Evolutionary conservation across 1,140 invertebrate genomes (phyloP).

Genomic region (Manduca sexta): DNA sequence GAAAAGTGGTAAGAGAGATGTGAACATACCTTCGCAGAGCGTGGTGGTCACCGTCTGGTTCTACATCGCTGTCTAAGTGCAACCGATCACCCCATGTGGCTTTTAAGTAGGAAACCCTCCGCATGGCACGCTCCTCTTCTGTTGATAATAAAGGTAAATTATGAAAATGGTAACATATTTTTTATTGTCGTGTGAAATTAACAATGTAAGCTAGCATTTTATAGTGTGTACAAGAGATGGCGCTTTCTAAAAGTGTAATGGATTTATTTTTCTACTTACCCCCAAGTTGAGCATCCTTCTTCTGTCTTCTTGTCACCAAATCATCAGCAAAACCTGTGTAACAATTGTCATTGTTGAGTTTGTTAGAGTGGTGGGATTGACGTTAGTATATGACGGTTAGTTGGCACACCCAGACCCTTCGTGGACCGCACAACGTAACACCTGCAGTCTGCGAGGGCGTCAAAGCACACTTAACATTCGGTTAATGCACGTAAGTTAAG

Average conservation of each 20-base stretch:
- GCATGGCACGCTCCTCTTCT: slow-evolving; percentile 88
- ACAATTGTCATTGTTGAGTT: background rate
- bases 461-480: slow-evolving; percentile 57
- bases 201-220: too few relatives aligned
- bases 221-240: too few relatives aligned
- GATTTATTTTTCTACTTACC: slow-evolving; percentile 34
- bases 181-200: too few relatives aligned
- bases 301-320: slow-evolving; percentile 75
- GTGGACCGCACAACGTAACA: background rate
- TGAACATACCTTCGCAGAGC: slow-evolving; percentile 74
- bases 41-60: slow-evolving; percentile 78
- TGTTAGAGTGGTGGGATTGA: slow-evolving; percentile 39
- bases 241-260: too few relatives aligned
- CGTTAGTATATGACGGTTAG: slow-evolving; percentile 50
- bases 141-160: slow-evolving; percentile 25
- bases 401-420: slow-evolving; percentile 44
- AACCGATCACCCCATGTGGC: slow-evolving; percentile 85
- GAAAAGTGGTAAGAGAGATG: background rate
- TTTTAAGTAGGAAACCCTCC: slow-evolving; percentile 92
- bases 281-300: slow-evolving; percentile 73
- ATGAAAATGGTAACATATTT: too few relatives aligned
- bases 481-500: slow-evolving; percentile 41
- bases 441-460: slow-evolving; percentile 1
- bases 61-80: slow-evolving; percentile 79
- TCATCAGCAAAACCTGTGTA: slow-evolving; percentile 71